phyloP scores from a whole-genome alignment of 2,113 vertebrate genomes.

The Narcine bancroftii region DNA sequence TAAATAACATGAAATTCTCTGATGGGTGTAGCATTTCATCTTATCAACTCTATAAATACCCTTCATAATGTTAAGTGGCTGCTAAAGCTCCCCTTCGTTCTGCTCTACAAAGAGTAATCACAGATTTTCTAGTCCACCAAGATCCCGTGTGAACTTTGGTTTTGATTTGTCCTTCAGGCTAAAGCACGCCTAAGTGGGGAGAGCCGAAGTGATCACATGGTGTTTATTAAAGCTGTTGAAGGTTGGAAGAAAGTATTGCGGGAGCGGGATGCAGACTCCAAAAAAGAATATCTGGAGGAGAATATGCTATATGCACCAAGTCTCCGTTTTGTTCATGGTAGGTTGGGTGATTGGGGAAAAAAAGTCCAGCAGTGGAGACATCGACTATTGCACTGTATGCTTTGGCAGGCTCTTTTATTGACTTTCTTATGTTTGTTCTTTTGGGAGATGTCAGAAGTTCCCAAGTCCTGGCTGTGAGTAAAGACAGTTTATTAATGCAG shows the following conservation, averaged over 20 bases:
- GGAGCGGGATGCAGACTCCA: conserved; percentile 55
- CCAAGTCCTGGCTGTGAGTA: background rate
- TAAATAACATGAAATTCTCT: background rate
- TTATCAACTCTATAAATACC: background rate
- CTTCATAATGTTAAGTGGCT: background rate
- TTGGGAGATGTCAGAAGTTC: background rate
- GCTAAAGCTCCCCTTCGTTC: background rate
- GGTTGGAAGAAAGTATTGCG: conserved; percentile 73
- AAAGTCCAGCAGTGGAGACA: background rate
- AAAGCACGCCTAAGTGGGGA: conserved; percentile 70
- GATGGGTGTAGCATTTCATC: background rate
- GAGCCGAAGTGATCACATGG: conserved; percentile 79
- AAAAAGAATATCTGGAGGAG: conserved; percentile 67
- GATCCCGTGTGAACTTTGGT: background rate
- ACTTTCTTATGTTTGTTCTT: background rate
- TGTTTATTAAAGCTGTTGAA: conserved; percentile 67
- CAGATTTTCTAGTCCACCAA: background rate
- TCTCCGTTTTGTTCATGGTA: conserved; percentile 85
- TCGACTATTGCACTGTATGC: background rate
- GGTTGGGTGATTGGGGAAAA: conserved; percentile 40
- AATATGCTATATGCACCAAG: conserved; percentile 66
- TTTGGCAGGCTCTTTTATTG: background rate
- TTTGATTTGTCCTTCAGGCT: conserved; percentile 55
- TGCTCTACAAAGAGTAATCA: background rate
- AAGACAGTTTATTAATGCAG: background rate